Conservation (phyloP, 37 sponge, comb jelly and placozoan genomes). For the Haliclona indistincta region DNA sequence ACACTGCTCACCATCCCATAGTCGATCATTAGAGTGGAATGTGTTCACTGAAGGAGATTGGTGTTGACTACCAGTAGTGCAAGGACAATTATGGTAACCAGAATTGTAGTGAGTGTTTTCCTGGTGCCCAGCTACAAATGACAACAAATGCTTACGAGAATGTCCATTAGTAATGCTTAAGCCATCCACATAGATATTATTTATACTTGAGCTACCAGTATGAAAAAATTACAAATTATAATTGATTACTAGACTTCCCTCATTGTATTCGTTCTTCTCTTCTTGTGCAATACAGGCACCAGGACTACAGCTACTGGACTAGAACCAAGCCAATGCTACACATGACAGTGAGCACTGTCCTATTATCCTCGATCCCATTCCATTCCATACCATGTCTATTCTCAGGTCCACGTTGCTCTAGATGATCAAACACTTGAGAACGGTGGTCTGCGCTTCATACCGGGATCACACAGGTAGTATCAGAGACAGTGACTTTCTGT, state of each 20-base stretch:
- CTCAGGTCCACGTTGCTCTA: conserved; percentile 70
- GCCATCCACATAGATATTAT: conserved; percentile 19
- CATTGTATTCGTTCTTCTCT: too few species aligned
- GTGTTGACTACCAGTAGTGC: neutral
- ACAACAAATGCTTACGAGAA: conserved; percentile 23
- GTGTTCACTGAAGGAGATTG: conserved; percentile 1
- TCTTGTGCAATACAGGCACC: too few species aligned
- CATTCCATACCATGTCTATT: too few species aligned
- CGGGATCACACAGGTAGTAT: conserved; percentile 60
- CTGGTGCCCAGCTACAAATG: neutral
- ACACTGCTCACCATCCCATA: conserved; percentile 7
- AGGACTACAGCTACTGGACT: conserved; percentile 75
- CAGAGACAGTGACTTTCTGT: neutral
- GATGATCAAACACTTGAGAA: conserved; percentile 71
- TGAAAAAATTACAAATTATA: too few species aligned
- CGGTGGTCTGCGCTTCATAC: conserved; percentile 67
- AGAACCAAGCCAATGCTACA: conserved; percentile 69
- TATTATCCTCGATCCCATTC: too few species aligned
- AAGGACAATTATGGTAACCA: neutral
- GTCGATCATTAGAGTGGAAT: conserved; percentile 9
- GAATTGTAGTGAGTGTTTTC: neutral
- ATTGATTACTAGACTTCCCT: too few species aligned
- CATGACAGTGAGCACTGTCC: conserved; percentile 41
- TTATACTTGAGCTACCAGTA: neutral
- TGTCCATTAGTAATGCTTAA: conserved; percentile 4